These are phyloP conservation scores for Parasteatoda tepidariorum DNA, from an alignment of 1,140 invertebrate species.

Conservation along the genomic window DNA sequence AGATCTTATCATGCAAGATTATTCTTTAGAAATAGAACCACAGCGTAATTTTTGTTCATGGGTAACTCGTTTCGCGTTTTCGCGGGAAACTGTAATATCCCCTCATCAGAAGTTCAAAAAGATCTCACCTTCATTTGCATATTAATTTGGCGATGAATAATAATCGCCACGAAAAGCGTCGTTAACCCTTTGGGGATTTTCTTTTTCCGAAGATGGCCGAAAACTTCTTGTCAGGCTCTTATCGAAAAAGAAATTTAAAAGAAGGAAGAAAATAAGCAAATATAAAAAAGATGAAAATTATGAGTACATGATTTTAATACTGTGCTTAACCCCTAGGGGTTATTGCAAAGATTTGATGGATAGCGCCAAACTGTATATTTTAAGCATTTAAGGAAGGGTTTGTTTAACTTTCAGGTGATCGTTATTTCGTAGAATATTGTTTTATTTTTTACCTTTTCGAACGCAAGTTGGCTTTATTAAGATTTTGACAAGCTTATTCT, in stretches of 20 bases:
- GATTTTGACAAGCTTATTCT: not conserved
- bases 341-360: not conserved
- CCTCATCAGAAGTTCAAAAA: slow-evolving; percentile 22
- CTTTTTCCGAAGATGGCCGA: not conserved
- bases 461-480: not conserved
- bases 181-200: slow-evolving; percentile 39
- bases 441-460: not conserved
- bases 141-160: slow-evolving; percentile 58
- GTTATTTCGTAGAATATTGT: not conserved
- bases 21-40: too few species aligned
- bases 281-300: slow-evolving; percentile 7
- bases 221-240: slow-evolving; percentile 19
- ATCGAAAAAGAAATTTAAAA: slow-evolving; percentile 1
- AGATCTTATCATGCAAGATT: too few species aligned
- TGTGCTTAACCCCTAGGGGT: slow-evolving; percentile 14
- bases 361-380: not conserved
- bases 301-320: slow-evolving; percentile 27
- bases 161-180: slow-evolving; percentile 32
- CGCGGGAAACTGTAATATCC: slow-evolving; percentile 14
- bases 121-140: slow-evolving; percentile 42
- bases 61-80: slow-evolving; percentile 26
- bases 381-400: slow-evolving; percentile 7
- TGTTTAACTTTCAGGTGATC: not conserved
- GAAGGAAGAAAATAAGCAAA: slow-evolving; percentile 10
- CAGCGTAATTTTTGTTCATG: not conserved